A percentile compares a stretch with the other conserved stretches of the same genome.
These are phyloP conservation scores for Pogonus chalceus DNA, from an alignment of 1,140 invertebrate species.

Conservation along the genomic window DNA sequence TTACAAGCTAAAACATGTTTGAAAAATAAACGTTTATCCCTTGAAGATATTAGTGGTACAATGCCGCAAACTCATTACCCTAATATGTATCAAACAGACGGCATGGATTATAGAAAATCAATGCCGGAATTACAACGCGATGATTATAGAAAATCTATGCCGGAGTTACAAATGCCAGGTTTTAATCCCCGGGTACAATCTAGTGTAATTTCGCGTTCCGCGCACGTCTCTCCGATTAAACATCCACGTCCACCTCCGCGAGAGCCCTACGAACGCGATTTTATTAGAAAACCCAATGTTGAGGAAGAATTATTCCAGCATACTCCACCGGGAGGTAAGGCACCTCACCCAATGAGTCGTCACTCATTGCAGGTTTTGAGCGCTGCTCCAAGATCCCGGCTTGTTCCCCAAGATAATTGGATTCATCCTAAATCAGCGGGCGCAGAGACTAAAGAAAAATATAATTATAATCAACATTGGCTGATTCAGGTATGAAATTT, in stretches of 20 bases:
- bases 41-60: conserved; percentile 45
- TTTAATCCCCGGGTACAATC: too few species aligned
- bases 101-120: conserved; percentile 39
- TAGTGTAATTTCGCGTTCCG: background rate
- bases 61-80: conserved; percentile 24
- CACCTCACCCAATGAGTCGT: conserved; percentile 34
- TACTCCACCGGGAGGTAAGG: conserved; percentile 45
- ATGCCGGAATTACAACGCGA: conserved; percentile 39
- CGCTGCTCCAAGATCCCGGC: conserved; percentile 61
- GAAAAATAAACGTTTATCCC: conserved; percentile 44
- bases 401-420: conserved; percentile 60
- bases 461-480: conserved; percentile 68
- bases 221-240: background rate
- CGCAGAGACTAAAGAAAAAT: conserved; percentile 42
- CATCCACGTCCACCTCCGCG: background rate
- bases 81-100: conserved; percentile 17
- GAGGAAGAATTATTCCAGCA: background rate
- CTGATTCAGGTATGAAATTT: conserved; percentile 62
- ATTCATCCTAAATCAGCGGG: conserved; percentile 55
- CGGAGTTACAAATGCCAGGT: background rate
- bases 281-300: background rate
- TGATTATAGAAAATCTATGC: background rate
- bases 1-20: conserved; percentile 36
- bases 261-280: background rate
- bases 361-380: conserved; percentile 68